Evolutionary conservation across 2,113 vertebrate genomes (phyloP).

Genomic region (Arizona elegans): DNA sequence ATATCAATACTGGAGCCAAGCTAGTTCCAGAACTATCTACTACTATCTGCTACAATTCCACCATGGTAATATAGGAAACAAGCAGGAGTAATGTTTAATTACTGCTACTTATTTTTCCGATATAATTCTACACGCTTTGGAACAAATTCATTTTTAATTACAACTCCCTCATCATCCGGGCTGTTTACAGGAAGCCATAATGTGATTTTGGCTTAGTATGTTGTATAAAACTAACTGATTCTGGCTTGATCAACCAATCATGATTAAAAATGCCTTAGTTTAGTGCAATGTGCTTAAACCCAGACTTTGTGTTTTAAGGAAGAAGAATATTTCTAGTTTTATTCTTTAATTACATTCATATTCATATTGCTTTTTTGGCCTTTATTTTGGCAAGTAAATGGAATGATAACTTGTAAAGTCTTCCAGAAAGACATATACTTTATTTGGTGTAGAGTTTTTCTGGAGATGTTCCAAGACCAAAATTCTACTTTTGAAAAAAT

Average conservation of each 20-base stretch:
- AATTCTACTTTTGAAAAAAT: slow-evolving; percentile 42
- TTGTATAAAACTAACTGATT: neutral
- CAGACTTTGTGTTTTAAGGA: slow-evolving; percentile 28
- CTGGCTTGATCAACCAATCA: neutral
- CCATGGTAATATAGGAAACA: neutral
- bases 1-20: neutral
- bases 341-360: slow-evolving; percentile 38
- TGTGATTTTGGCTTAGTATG: neutral
- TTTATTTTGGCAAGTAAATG: slow-evolving; percentile 39
- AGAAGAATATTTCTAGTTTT: slow-evolving; percentile 31
- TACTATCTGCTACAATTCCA: neutral
- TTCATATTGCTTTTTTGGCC: neutral
- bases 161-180: neutral
- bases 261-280: neutral
- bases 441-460: slow-evolving; percentile 42
- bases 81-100: neutral
- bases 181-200: neutral
- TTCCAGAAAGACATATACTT: slow-evolving; percentile 33
- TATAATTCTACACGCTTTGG: neutral
- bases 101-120: neutral
- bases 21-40: neutral
- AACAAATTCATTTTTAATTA: slow-evolving; percentile 21
- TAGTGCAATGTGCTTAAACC: neutral
- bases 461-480: slow-evolving; percentile 48
- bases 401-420: slow-evolving; percentile 34